phyloP scores from a whole-genome alignment of 1,140 invertebrate species.

The Cydia strobilella region DNA sequence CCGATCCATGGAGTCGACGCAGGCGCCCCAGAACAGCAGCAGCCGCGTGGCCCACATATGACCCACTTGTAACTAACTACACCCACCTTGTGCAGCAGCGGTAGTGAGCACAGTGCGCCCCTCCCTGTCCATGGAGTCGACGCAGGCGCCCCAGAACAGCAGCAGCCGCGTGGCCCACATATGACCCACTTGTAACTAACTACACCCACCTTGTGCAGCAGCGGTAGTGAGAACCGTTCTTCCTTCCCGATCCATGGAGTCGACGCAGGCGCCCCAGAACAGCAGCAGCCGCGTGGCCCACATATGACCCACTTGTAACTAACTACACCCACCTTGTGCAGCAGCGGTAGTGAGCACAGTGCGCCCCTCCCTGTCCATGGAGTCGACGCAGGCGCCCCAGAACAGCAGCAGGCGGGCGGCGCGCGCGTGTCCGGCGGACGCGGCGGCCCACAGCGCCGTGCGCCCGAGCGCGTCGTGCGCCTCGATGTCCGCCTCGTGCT shows the following conservation, averaged over 20 bases:
- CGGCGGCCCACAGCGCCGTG: constrained; percentile 75
- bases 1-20: constrained; percentile 70
- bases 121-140: constrained; percentile 81
- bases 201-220: constrained; percentile 82
- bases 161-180: constrained; percentile 48
- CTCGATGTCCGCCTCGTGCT: constrained; percentile 73
- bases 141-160: constrained; percentile 76
- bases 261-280: constrained; percentile 77
- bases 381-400: constrained; percentile 77
- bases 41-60: constrained; percentile 42
- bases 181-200: no score
- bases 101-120: constrained; percentile 91
- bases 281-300: constrained; percentile 54
- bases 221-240: constrained; percentile 90
- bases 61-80: no score
- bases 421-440: constrained; percentile 67
- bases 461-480: constrained; percentile 63
- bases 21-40: constrained; percentile 76
- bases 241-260: constrained; percentile 83
- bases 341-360: constrained; percentile 93
- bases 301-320: no score
- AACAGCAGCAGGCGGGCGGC: constrained; percentile 69
- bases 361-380: constrained; percentile 87
- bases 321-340: neutral
- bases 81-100: constrained; percentile 83